Evolutionary conservation across 2,113 vertebrate species (phyloP).

Genomic region (Cinclus mexicanus): DNA sequence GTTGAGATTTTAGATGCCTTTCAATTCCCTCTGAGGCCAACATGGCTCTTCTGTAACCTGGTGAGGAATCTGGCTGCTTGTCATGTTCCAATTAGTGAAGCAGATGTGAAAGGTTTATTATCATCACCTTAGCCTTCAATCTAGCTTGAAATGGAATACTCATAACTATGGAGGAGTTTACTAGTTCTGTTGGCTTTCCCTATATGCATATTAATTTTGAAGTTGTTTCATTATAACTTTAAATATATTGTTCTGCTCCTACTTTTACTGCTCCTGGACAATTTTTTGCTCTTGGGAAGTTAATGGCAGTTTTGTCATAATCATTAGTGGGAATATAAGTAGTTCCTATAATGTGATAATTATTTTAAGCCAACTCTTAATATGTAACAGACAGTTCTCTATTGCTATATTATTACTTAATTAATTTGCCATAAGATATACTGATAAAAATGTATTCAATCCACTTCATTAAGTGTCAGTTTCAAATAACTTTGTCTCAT

Average conservation of each 20-base stretch:
- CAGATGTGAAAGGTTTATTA: background rate
- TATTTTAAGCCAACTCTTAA: conserved; percentile 33
- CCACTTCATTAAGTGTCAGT: background rate
- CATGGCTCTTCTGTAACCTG: background rate
- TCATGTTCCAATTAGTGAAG: conserved; percentile 1
- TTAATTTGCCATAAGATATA: conserved; percentile 23
- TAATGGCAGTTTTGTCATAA: conserved; percentile 29
- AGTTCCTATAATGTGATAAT: conserved; percentile 17
- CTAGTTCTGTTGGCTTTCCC: background rate
- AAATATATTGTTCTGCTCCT: background rate
- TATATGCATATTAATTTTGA: background rate
- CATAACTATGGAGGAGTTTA: background rate
- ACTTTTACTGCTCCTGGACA: background rate
- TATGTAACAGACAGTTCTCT: background rate
- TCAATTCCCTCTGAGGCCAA: background rate
- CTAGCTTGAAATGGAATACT: background rate
- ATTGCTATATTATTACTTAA: conserved; percentile 9
- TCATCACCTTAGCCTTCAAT: background rate
- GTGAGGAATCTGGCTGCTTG: background rate
- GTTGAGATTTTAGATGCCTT: background rate
- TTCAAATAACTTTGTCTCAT: background rate
- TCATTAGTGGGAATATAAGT: background rate
- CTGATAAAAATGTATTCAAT: conserved; percentile 9
- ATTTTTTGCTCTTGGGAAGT: background rate
- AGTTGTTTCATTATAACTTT: background rate